Conservation (phyloP, 2,113 vertebrate genomes). For the Chaetodon trifascialis region DNA sequence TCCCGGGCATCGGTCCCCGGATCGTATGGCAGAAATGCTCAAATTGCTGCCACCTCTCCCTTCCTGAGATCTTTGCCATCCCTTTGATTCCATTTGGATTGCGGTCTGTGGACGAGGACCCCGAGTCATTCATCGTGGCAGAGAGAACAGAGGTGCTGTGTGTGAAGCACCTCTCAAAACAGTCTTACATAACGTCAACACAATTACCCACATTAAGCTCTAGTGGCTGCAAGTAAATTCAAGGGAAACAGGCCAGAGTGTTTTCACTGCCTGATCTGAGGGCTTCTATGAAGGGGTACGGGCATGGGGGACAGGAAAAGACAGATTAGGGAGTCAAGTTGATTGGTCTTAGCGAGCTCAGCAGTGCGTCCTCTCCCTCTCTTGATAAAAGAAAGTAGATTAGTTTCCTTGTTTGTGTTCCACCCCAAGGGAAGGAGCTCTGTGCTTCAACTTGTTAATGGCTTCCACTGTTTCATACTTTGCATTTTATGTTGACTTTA, state of each 20-base stretch:
- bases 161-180: slow-evolving; percentile 67
- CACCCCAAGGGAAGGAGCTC: not conserved
- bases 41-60: slow-evolving; percentile 42
- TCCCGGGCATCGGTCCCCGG: slow-evolving; percentile 36
- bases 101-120: slow-evolving; percentile 46
- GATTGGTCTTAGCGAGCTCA: slow-evolving; percentile 47
- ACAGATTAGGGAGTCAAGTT: slow-evolving; percentile 57
- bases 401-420: slow-evolving; percentile 46
- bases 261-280: slow-evolving; percentile 51
- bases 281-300: slow-evolving; percentile 30
- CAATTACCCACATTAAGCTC: slow-evolving; percentile 74
- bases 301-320: slow-evolving; percentile 53
- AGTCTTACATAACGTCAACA: slow-evolving; percentile 73
- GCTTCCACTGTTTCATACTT: slow-evolving; percentile 37
- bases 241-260: slow-evolving; percentile 66
- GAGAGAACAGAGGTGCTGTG: slow-evolving; percentile 71
- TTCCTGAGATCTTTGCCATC: slow-evolving; percentile 46
- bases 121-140: slow-evolving; percentile 43
- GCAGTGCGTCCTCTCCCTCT: slow-evolving; percentile 24
- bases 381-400: slow-evolving; percentile 52
- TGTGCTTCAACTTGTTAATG: slow-evolving; percentile 21
- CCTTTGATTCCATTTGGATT: slow-evolving; percentile 62
- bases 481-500: slow-evolving; percentile 14
- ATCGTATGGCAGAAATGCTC: slow-evolving; percentile 58
- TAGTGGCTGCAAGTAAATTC: slow-evolving; percentile 58